These are phyloP conservation scores for Aurelia aurita DNA, from an alignment of 30 jellyfish, hydroid and myxozoan genomes.

Conservation along the genomic window DNA sequence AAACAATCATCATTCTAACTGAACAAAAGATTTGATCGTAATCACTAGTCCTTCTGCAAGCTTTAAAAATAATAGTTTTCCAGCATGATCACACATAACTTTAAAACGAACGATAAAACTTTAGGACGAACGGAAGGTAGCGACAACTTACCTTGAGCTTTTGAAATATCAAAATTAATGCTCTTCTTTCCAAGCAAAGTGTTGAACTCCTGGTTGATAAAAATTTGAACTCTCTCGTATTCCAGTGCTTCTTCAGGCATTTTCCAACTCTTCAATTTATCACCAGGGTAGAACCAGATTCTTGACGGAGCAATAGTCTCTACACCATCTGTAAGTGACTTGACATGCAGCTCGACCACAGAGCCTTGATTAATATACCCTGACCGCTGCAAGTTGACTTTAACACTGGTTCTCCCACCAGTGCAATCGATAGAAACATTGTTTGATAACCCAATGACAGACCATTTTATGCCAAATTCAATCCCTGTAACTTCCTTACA, in stretches of 20 bases:
- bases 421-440: conserved; percentile 21
- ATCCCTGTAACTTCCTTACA: conserved; percentile 24
- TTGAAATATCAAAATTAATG: conserved; percentile 30
- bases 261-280: conserved; percentile 13
- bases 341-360: conserved; percentile 34
- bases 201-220: conserved; percentile 47
- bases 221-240: conserved; percentile 40
- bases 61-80: too few species aligned
- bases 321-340: conserved; percentile 23
- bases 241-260: conserved; percentile 47
- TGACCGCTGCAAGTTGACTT: conserved; percentile 6
- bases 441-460: conserved; percentile 38
- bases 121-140: too few species aligned
- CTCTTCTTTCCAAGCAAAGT: conserved; percentile 55
- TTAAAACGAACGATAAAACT: too few species aligned
- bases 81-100: too few species aligned
- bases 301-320: conserved; percentile 34
- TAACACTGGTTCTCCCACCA: conserved; percentile 7
- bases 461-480: conserved; percentile 60
- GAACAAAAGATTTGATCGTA: too few species aligned
- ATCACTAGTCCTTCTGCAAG: background rate
- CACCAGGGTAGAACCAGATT: conserved; percentile 60
- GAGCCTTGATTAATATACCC: conserved; percentile 66
- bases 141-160: conserved; percentile 21
- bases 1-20: background rate